Conservation (phyloP, 2,888 invertebrate genomes). For the Eupithecia centaureata region DNA sequence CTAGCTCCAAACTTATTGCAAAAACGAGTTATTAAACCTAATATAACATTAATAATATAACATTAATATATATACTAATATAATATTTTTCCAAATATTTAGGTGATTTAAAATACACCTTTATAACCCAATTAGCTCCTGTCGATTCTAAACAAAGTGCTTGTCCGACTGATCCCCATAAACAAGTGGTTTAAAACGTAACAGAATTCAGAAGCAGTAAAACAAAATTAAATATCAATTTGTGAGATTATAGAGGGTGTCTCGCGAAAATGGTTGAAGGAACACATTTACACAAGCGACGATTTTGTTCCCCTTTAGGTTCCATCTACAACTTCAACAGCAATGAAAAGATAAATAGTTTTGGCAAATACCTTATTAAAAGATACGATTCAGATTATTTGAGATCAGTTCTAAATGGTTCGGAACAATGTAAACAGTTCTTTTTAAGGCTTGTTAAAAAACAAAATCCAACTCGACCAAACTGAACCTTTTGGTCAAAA, state of each 20-base stretch:
- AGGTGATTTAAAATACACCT: background rate
- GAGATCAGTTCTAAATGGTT: background rate
- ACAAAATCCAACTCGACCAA: background rate
- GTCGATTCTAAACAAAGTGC: slow-evolving; percentile 22
- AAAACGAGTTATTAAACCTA: background rate
- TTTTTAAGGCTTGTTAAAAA: background rate
- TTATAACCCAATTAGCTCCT: slow-evolving; percentile 14
- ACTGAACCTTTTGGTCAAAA: background rate
- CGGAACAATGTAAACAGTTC: background rate
- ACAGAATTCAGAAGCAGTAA: slow-evolving; percentile 42
- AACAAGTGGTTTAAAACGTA: slow-evolving; percentile 34
- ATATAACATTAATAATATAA: too few relatives aligned
- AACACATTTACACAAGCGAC: slow-evolving; percentile 11
- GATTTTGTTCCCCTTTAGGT: too few relatives aligned
- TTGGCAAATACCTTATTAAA: background rate
- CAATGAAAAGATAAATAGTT: background rate
- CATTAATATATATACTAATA: too few relatives aligned
- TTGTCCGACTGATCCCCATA: slow-evolving; percentile 21
- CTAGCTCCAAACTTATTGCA: background rate
- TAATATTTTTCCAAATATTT: background rate
- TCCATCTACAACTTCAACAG: background rate
- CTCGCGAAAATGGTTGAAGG: slow-evolving; percentile 47
- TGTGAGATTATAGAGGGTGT: slow-evolving; percentile 57
- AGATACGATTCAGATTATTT: background rate
- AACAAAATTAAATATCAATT: slow-evolving; percentile 60